Conservation (phyloP, 2,888 invertebrate genomes). For the Melangyna quadrimaculata region DNA sequence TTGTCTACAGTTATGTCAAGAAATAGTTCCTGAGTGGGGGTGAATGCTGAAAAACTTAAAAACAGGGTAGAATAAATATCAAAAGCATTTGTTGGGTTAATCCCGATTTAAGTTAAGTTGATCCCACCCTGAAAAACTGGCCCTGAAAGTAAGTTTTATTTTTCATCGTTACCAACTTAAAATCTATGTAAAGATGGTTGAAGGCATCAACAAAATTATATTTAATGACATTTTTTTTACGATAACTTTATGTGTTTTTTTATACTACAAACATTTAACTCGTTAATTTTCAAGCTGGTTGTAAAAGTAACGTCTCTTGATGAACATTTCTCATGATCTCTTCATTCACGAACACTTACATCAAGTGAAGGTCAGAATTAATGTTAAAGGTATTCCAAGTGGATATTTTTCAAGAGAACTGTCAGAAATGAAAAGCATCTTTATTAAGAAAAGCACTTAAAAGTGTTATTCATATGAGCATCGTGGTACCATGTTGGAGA, state of each 20-base stretch:
- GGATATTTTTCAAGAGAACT: neutral
- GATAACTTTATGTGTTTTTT: neutral
- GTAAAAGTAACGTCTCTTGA: neutral
- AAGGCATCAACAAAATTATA: neutral
- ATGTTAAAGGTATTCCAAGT: neutral
- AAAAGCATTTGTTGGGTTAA: no score
- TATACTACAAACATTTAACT: neutral
- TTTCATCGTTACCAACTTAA: neutral
- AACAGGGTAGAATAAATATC: no score
- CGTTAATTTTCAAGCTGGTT: neutral
- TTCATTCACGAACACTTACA: neutral
- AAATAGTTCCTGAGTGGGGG: no score
- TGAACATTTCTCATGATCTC: neutral
- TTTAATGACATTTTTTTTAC: neutral
- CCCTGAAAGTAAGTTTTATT: neutral
- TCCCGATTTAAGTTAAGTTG: no score
- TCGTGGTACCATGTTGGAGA: no score
- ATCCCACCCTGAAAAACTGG: no score
- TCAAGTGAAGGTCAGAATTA: neutral
- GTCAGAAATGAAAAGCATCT: neutral
- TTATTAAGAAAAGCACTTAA: neutral
- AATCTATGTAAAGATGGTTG: neutral
- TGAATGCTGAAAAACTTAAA: no score
- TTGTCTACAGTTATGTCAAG: no score
- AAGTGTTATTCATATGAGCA: neutral